Conservation (phyloP, 2,888 invertebrate species). For the Torymus aiolomorphi region DNA sequence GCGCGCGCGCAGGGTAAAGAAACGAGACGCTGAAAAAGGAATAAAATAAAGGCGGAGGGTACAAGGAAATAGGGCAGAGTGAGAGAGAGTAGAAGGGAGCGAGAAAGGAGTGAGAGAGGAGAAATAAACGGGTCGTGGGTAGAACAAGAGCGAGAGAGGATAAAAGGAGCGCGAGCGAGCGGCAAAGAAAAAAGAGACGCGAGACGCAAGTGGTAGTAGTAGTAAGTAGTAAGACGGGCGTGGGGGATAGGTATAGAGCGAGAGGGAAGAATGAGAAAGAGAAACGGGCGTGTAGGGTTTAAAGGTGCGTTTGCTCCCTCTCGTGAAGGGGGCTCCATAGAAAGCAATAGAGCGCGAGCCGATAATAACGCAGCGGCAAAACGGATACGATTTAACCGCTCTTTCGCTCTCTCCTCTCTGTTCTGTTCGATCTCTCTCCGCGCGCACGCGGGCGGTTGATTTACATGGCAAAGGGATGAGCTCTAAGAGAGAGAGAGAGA, state of each 20-base stretch:
- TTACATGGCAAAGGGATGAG: slow-evolving; percentile 35
- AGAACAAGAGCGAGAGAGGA: slow-evolving; percentile 19
- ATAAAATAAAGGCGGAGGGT: slow-evolving; percentile 4
- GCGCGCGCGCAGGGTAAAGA: not conserved
- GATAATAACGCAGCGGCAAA: slow-evolving; percentile 31
- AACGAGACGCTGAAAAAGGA: slow-evolving; percentile 13
- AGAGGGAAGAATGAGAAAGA: not conserved
- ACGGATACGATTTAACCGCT: slow-evolving; percentile 6
- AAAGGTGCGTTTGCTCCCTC: no score
- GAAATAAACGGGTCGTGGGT: slow-evolving; percentile 31
- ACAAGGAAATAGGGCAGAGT: slow-evolving; percentile 39
- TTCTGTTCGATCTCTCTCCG: not conserved
- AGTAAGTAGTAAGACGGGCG: not conserved
- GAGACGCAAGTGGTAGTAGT: not conserved
- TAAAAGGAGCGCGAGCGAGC: slow-evolving; percentile 20
- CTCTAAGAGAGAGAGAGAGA: not conserved
- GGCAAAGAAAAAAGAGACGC: slow-evolving; percentile 7
- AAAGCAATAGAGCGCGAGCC: not conserved
- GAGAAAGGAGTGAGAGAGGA: slow-evolving; percentile 21
- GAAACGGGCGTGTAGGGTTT: not conserved
- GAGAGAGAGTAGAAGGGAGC: slow-evolving; percentile 44
- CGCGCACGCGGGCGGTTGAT: slow-evolving; percentile 18
- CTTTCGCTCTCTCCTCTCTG: not conserved
- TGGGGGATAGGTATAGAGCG: no score
- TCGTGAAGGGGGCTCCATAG: not conserved